Base-by-base conservation (phyloP, 2,113 vertebrate species). In the Uria lomvia region DNA sequence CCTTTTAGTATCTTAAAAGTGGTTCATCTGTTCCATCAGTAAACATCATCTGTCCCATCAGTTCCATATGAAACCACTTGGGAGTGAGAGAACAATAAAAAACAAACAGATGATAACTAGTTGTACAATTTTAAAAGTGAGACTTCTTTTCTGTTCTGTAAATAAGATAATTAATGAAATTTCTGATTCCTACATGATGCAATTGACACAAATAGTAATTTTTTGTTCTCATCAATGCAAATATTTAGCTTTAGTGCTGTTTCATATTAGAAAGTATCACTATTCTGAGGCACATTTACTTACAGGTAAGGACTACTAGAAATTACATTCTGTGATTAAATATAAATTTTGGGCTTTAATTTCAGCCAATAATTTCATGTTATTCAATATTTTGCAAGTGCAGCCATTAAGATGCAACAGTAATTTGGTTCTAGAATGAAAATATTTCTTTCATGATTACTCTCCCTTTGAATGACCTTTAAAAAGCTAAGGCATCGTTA, bases 81-180 rank as follows among this genome's bases (percentile, higher is more conserved):
- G 26, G 24, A 85, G 22, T 3, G 22, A 65, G 47, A 75, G 29
- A 92, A 86, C 15, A 71, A 50, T 34, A 65, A 94, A 88, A 84
- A 3, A 0, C 24, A 78, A 74, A 59, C 1, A 68, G 29, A 22
- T 7, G 7, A 56, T 26, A 83, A n/a, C 16, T 32, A 42, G 9
- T 20, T n/a, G 16, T 34, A 34, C 21, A 66, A 19, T 52, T 86
- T 58, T 3, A 45, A 89, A 92, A 86, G 34, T 6, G 3, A 83
- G 21, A 52, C 34, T 38, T 56, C 14, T 59, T 70, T 74, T 71
- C 29, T 21, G 7, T 62, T 81, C 42, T 42, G 29, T 53, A 68
- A 72, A 65, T 3, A 77, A 87, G 36, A 74, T 68, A 5, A 83
- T 77, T 68, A 5, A 83, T 77, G 40, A 66, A 26, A 59, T 50